Evolutionary conservation across 2,888 invertebrate species (phyloP).

Genomic region (Philaethria dido): DNA sequence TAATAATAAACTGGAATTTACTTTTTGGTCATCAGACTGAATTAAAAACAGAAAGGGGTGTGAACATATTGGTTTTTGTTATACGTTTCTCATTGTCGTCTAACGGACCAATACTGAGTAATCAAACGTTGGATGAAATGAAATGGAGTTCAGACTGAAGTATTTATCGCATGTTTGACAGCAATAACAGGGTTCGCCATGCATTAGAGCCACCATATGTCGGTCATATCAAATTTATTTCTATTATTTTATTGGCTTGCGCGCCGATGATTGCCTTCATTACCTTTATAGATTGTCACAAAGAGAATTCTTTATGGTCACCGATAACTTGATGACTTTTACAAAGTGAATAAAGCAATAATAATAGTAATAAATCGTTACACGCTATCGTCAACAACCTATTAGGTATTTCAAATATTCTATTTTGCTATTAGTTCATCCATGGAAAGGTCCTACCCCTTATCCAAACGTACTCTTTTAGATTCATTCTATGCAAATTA

Average conservation of each 20-base stretch:
- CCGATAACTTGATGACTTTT: constrained; percentile 78
- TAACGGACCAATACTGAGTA: constrained; percentile 80
- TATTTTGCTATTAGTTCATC: constrained; percentile 39
- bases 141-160: constrained; percentile 74
- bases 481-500: constrained; percentile 36
- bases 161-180: constrained; percentile 83
- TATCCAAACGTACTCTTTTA: constrained; percentile 29
- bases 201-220: constrained; percentile 81
- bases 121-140: constrained; percentile 78
- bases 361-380: constrained; percentile 77
- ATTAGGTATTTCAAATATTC: constrained; percentile 46
- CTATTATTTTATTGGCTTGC: constrained; percentile 82
- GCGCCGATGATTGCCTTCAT: constrained; percentile 80
- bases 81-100: constrained; percentile 77
- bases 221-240: constrained; percentile 84
- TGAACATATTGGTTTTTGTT: constrained; percentile 78
- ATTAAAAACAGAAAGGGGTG: constrained; percentile 81
- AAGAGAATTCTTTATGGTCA: constrained; percentile 80
- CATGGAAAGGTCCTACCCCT: constrained; percentile 13
- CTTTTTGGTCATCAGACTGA: constrained; percentile 80
- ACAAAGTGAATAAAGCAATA: constrained; percentile 78
- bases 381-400: constrained; percentile 57
- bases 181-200: constrained; percentile 81
- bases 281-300: constrained; percentile 82
- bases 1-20: constrained; percentile 84